Conservation (phyloP, 2,797 vertebrate genomes). For the Hemitrygon akajei region DNA sequence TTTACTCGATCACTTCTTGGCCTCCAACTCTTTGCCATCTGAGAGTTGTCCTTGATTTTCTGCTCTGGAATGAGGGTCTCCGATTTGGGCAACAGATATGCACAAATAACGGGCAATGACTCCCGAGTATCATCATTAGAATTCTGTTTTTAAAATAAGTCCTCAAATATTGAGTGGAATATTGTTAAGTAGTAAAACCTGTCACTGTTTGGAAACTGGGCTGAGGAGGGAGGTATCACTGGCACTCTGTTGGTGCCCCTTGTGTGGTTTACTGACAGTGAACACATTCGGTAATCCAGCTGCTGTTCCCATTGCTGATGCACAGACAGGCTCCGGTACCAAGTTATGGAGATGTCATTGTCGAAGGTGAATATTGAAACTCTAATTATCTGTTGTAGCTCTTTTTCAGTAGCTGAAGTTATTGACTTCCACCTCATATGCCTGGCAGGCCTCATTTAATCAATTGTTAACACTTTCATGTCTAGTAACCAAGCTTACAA, state of each 20-base stretch:
- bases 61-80: too few relatives aligned
- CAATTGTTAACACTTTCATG: not conserved
- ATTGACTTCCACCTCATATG: not conserved
- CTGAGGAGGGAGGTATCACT: too few relatives aligned
- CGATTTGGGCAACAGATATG: too few relatives aligned
- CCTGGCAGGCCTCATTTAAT: not conserved
- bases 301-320: conserved; percentile 27
- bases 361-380: conserved; percentile 6
- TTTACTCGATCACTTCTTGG: not conserved
- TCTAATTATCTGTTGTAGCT: not conserved
- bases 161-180: not conserved
- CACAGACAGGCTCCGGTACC: conserved; percentile 23
- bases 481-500: not conserved
- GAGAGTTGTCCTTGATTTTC: too few relatives aligned
- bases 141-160: not conserved
- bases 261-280: conserved; percentile 15
- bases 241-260: not conserved
- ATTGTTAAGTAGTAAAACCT: not conserved
- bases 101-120: not conserved
- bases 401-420: not conserved
- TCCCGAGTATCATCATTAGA: not conserved
- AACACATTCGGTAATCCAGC: conserved; percentile 15
- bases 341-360: conserved; percentile 1
- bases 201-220: not conserved
- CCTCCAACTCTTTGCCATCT: too few relatives aligned